Evolutionary conservation across 2,113 vertebrate genomes (phyloP), one percentile per base, ranked within the genome.

Genomic region (Panthera tigris): DNA sequence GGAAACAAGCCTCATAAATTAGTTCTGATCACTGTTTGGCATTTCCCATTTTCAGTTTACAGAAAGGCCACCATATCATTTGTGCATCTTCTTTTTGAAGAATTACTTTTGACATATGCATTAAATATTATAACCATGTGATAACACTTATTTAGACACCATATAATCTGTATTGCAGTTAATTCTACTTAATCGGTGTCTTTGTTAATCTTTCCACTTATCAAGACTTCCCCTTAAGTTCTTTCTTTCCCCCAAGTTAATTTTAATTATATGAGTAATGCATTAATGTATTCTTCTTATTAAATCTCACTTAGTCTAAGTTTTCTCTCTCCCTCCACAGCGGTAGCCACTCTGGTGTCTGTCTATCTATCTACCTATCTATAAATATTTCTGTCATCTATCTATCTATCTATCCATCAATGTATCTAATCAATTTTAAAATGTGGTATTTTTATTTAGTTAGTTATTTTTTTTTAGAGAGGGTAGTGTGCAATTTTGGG

Each of bases 161-260:
- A 4, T 78, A 19, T 76, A 91, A 81, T 96, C 92, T 19, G 12
- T 41, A 66, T 9, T 36, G 48, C 27, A 81, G 55, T 84, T 90
- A 90, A 94, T 97, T 97, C 95, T 92, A 74, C 41, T 95, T 95
- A 89, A 92, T 86, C 85, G 93, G 78, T 25, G 57, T 57, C 90
- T 94, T 87, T 87, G 86, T 86, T 89, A 73, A 45, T 84, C 89
- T 96, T 96, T 90, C 88, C 27, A 50, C 8, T 93, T 94, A 61
- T 69, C 69, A 87, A 61, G 87, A 92, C 25, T 69, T 65, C 31
- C 33, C 27, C 15, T 91, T 81, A 55, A 89, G 50, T 48, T 69
- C 15, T 88, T 93, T 92, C 81, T 23, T 27, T 16, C 74, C 45
- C 74, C 71, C 48, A 95, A 96, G 83, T 95, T 91, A 89, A 91